phyloP scores from a whole-genome alignment of 2,888 invertebrate genomes.

The Hypercompe scribonia region DNA sequence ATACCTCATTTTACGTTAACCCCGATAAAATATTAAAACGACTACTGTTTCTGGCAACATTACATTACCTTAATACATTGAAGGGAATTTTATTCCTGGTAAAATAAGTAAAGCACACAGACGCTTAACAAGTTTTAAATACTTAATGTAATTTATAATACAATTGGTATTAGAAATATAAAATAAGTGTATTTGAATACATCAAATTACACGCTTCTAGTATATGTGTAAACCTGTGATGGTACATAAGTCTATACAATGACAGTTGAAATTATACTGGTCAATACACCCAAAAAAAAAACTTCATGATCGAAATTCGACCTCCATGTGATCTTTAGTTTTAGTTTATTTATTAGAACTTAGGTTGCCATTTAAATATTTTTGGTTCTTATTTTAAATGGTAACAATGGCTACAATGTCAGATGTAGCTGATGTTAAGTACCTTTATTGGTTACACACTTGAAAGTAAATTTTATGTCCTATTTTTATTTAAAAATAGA shows the following conservation, averaged over 20 bases:
- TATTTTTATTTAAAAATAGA: no score
- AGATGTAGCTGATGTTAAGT: neutral
- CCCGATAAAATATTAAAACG: neutral
- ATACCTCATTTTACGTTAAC: neutral
- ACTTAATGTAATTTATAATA: neutral
- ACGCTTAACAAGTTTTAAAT: neutral
- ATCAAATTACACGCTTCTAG: neutral
- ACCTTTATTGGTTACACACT: neutral
- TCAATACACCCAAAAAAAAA: neutral
- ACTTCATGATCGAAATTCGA: neutral
- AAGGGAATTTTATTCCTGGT: neutral
- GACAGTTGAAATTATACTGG: neutral
- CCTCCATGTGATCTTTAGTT: neutral
- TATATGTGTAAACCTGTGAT: neutral
- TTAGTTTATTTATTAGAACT: neutral
- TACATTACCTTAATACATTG: neutral
- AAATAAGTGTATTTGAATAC: no score
- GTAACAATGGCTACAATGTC: neutral
- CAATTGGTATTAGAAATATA: no score
- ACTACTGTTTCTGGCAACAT: neutral
- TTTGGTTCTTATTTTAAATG: neutral
- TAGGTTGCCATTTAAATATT: neutral
- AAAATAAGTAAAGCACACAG: neutral
- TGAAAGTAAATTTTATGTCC: no score
- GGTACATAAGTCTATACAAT: neutral